Evolutionary conservation across 2,888 invertebrate genomes (phyloP), one percentile per base, ranked within the genome.

Genomic region (Himalopsyche japonica): DNA sequence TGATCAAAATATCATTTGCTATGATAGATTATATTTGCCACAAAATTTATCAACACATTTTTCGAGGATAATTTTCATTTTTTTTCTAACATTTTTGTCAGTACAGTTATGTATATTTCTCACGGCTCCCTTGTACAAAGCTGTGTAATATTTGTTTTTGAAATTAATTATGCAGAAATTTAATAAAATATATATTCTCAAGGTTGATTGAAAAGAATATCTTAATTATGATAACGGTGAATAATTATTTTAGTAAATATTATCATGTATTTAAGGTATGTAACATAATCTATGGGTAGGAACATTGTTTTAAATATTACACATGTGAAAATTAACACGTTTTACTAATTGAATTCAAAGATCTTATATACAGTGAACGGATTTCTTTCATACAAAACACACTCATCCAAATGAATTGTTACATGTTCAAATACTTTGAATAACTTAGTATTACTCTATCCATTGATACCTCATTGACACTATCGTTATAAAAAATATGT

Each of bases 401-500:
- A 57, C 57, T 57, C 57, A 57, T 20, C 24, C 57, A 57, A 49
- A 49, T 20, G n/a, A 24, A 20, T 57, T 24, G 57, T n/a, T 57
- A 57, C 57, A 57, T 20, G 20, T 57, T 57, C 57, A 57, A 57
- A 57, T 57, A 57, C 57, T 57, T 24, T 57, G 20, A 57, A 57
- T 57, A 57, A 20, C 20, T 57, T 57, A 57, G 20, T 57, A 81
- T 76, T 81, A 80, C 80, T 80, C 57, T 81, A 47, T 81, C 81
- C 47, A 76, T 76, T 70, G 70, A 64, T 70, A 81, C 81, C 43
- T 18, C 70, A 64, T 43, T 64, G 70, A 70, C 70, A 70, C 57
- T 57, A 57, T 57, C 76, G 76, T 76, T 84, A 84, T 81, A 81
- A 84, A 83, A 83, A 81, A 81, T 81, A 83, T 79, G 47, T 79